These are phyloP conservation scores for Eurystomus gularis DNA, from an alignment of 2,113 vertebrate genomes.

Conservation along the genomic window DNA sequence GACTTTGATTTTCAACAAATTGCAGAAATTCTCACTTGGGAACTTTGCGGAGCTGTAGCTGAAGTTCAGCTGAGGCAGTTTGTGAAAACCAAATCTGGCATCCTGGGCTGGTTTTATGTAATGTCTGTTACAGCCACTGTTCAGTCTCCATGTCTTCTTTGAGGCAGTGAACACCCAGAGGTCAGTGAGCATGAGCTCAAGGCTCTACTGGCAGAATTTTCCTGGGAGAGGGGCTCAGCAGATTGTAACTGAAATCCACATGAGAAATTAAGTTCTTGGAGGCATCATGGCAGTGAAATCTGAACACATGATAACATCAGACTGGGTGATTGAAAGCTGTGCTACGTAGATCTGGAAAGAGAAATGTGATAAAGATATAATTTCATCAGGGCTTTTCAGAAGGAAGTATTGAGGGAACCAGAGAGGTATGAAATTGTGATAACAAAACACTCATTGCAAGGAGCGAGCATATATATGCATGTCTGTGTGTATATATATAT, in stretches of 20 bases:
- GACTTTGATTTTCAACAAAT: background rate
- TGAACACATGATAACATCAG: background rate
- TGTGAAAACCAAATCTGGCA: background rate
- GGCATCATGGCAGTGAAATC: background rate
- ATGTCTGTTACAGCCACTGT: background rate
- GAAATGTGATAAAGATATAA: background rate
- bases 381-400: background rate
- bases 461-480: background rate
- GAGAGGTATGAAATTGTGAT: background rate
- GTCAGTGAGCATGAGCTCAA: background rate
- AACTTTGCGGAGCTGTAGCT: background rate
- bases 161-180: background rate
- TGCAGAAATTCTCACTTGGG: background rate
- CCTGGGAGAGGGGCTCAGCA: background rate
- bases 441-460: background rate
- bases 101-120: background rate
- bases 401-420: background rate
- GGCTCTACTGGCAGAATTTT: background rate
- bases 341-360: background rate
- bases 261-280: background rate
- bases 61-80: background rate
- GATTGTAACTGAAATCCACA: background rate
- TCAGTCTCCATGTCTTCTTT: background rate
- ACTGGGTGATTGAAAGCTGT: background rate
- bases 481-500: rapidly evolving